Percentiles rank a stretch among this genome's conserved stretches.
Evolutionary conservation across 2,888 invertebrate species (phyloP).

Genomic region (Parnassius orleans): DNA sequence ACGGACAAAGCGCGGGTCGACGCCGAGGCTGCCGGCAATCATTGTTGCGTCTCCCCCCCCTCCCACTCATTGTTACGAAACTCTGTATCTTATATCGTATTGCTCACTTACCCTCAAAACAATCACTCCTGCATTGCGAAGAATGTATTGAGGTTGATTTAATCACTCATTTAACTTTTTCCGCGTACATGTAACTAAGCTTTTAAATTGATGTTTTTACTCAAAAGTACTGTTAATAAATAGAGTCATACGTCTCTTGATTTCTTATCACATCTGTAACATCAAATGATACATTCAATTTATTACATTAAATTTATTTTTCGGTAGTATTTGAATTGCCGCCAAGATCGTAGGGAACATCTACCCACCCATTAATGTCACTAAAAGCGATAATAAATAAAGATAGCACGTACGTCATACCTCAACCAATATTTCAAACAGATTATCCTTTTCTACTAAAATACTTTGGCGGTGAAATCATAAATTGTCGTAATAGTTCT

Average conservation of each 20-base stretch:
- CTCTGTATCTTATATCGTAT: constrained; percentile 41
- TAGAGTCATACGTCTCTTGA: constrained; percentile 17
- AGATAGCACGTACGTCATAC: constrained; percentile 55
- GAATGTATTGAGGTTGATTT: neutral
- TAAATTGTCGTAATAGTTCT: neutral
- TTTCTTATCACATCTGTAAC: constrained; percentile 31
- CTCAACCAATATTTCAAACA: constrained; percentile 51
- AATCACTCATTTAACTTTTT: no score
- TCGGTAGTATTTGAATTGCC: constrained; percentile 61
- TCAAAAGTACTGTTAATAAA: constrained; percentile 1
- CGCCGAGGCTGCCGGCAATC: constrained; percentile 36
- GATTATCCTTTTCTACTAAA: neutral
- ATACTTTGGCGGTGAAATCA: neutral
- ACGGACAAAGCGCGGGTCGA: constrained; percentile 40
- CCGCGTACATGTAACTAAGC: neutral
- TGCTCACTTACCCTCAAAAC: constrained; percentile 33
- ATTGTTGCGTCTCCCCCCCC: constrained; percentile 41
- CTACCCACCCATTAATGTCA: constrained; percentile 61
- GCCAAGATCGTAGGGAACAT: constrained; percentile 62
- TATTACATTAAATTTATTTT: constrained; percentile 57
- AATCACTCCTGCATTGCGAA: constrained; percentile 40
- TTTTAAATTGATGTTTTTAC: neutral
- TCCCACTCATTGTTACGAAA: constrained; percentile 42
- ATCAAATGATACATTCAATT: constrained; percentile 46
- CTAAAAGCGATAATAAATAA: constrained; percentile 58